A percentile compares a stretch with the other conserved stretches of the same genome.
phyloP scores from a whole-genome alignment of 2,797 vertebrate species.

The Enteromius radiatus region DNA sequence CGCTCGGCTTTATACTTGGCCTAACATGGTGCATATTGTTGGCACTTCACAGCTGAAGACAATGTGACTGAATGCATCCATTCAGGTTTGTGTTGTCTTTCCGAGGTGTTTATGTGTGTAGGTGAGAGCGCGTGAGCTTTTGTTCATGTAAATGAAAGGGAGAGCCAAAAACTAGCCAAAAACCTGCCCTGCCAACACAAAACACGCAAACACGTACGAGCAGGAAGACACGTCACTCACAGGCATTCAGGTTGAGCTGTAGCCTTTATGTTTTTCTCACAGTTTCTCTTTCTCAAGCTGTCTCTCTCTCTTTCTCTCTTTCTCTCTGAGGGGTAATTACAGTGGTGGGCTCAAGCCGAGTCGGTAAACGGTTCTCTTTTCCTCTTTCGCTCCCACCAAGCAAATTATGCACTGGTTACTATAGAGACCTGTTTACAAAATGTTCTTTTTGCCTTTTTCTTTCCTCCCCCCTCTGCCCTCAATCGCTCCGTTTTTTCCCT shows the following conservation, averaged over 20 bases:
- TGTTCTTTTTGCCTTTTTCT: constrained; percentile 70
- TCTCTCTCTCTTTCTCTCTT: constrained; percentile 47
- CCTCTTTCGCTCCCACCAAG: constrained; percentile 76
- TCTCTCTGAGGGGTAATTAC: constrained; percentile 79
- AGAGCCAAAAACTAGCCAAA: constrained; percentile 24
- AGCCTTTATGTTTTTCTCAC: constrained; percentile 31
- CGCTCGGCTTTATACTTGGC: background rate
- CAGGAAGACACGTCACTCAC: constrained; percentile 30
- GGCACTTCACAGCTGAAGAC: background rate
- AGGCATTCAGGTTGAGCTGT: constrained; percentile 23
- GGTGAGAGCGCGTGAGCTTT: constrained; percentile 25
- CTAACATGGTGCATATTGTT: background rate
- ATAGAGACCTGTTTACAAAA: constrained; percentile 84
- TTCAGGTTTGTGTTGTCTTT: constrained; percentile 3
- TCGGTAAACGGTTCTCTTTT: constrained; percentile 82
- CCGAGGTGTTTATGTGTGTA: constrained; percentile 17
- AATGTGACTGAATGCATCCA: constrained; percentile 19
- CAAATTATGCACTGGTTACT: constrained; percentile 82
- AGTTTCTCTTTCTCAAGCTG: constrained; percentile 23
- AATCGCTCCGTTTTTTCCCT: constrained; percentile 50
- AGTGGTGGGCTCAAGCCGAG: constrained; percentile 83
- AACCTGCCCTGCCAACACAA: constrained; percentile 16
- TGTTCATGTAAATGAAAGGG: constrained; percentile 32
- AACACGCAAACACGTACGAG: constrained; percentile 2
- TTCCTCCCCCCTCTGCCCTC: constrained; percentile 56